A percentile compares a stretch with the other conserved stretches of the same genome.
These are phyloP conservation scores for Xanthostigma xanthostigma DNA, from an alignment of 2,888 invertebrate genomes.

Conservation along the genomic window DNA sequence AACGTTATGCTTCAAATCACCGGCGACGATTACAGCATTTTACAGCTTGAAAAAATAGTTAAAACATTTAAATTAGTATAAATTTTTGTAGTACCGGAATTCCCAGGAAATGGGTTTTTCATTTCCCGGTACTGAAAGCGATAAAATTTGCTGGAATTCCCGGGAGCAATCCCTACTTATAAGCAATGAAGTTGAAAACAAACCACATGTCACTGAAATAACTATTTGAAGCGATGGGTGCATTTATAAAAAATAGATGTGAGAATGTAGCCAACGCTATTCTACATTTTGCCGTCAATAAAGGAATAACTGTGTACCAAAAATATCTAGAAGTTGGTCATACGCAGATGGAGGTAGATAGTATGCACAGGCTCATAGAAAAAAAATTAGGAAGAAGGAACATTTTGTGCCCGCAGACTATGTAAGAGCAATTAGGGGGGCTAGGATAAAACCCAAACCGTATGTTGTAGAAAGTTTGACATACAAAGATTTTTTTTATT, in stretches of 20 bases:
- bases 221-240: conserved; percentile 11
- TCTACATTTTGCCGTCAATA: conserved; percentile 7
- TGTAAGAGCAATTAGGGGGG: conserved; percentile 7
- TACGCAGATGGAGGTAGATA: conserved; percentile 18
- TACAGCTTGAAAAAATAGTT: too few relatives aligned
- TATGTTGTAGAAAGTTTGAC: too few relatives aligned
- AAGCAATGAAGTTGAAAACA: too few relatives aligned
- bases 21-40: too few relatives aligned
- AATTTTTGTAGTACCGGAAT: too few relatives aligned
- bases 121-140: too few relatives aligned
- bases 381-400: conserved; percentile 9
- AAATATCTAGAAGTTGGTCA: conserved; percentile 16
- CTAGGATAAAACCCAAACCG: conserved; percentile 1
- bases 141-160: too few relatives aligned
- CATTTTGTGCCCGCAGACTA: conserved; percentile 13
- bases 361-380: conserved; percentile 11
- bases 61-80: too few relatives aligned
- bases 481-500: conserved; percentile 7
- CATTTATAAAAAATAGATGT: conserved; percentile 10
- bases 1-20: too few relatives aligned
- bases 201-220: not conserved
- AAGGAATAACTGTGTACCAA: conserved; percentile 12
- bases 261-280: conserved; percentile 6
- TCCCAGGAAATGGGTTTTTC: too few relatives aligned
- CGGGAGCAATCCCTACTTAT: too few relatives aligned